Percentiles rank a stretch among this genome's conserved stretches.
Evolutionary conservation across 2,797 vertebrate species (phyloP).

Genomic region (Thunnus albacares): DNA sequence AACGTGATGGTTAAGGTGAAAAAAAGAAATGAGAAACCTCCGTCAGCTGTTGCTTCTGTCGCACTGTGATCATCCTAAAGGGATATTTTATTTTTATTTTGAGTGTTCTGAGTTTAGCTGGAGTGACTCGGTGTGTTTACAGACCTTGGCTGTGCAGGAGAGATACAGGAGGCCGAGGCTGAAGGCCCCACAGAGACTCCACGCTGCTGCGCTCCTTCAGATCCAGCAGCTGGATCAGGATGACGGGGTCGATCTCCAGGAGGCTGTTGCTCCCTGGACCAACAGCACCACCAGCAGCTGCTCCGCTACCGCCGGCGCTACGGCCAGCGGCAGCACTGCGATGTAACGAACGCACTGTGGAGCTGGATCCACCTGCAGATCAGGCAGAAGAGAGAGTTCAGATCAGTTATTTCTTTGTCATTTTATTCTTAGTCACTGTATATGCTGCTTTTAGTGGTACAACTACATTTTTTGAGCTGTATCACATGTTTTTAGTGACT

Average conservation of each 20-base stretch:
- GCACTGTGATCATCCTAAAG: too few relatives aligned
- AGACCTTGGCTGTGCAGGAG: conserved; percentile 93
- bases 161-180: conserved; percentile 93
- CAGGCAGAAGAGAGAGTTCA: not conserved
- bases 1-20: not conserved
- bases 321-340: conserved; percentile 73
- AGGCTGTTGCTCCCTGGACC: conserved; percentile 83
- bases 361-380: conserved; percentile 76
- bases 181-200: conserved; percentile 97
- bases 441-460: too few relatives aligned
- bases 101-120: conserved; percentile 8
- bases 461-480: too few relatives aligned
- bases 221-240: conserved; percentile 96
- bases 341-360: conserved; percentile 82
- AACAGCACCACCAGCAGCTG: conserved; percentile 64
- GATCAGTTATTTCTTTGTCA: too few relatives aligned
- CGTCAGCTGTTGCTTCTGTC: too few relatives aligned
- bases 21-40: too few relatives aligned
- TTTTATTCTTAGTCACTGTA: too few relatives aligned
- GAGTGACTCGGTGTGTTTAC: conserved; percentile 25
- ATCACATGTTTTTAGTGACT: too few relatives aligned
- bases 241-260: conserved; percentile 95
- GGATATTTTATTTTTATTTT: not conserved
- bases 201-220: conserved; percentile 94
- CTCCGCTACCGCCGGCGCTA: conserved; percentile 1